These are phyloP conservation scores for Eurytoma adleriae DNA, from an alignment of 2,888 invertebrate species.

Conservation along the genomic window DNA sequence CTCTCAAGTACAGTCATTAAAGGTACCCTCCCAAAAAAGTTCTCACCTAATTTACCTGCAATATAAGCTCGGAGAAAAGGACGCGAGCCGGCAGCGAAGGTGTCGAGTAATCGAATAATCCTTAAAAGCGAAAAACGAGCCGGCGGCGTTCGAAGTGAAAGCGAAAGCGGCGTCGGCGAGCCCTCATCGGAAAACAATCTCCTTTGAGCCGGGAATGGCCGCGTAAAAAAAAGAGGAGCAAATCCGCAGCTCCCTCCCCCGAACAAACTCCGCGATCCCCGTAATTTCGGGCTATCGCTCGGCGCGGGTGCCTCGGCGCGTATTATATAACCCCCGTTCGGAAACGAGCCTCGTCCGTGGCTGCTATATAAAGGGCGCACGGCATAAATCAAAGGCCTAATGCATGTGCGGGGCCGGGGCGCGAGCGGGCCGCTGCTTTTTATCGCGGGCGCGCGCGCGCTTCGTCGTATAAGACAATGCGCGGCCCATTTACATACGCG, in stretches of 20 bases:
- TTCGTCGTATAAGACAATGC: conserved; percentile 51
- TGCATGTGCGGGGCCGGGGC: conserved; percentile 65
- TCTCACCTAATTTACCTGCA: too few species aligned
- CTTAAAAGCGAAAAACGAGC: conserved; percentile 26
- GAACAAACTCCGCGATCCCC: not conserved
- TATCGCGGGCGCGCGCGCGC: conserved; percentile 39
- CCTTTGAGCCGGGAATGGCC: not conserved
- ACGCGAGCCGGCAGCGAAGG: too few species aligned
- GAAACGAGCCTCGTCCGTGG: not conserved
- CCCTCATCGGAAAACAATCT: conserved; percentile 41
- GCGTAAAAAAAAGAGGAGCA: conserved; percentile 23
- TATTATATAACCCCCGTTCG: conserved; percentile 11
- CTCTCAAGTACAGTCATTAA: too few species aligned
- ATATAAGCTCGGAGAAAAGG: too few species aligned
- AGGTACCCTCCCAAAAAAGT: too few species aligned
- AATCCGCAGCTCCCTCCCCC: too few species aligned
- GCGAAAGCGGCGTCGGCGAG: not conserved
- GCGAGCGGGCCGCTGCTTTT: conserved; percentile 36
- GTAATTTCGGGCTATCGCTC: conserved; percentile 35
- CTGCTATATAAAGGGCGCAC: conserved; percentile 68
- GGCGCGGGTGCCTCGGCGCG: not conserved
- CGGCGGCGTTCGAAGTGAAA: conserved; percentile 27
- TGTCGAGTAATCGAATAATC: not conserved
- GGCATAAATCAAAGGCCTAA: conserved; percentile 75
- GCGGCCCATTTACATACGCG: conserved; percentile 52